Base-by-base conservation (phyloP, 30 jellyfish, hydroid and myxozoan genomes). In the Aurelia sp. region DNA sequence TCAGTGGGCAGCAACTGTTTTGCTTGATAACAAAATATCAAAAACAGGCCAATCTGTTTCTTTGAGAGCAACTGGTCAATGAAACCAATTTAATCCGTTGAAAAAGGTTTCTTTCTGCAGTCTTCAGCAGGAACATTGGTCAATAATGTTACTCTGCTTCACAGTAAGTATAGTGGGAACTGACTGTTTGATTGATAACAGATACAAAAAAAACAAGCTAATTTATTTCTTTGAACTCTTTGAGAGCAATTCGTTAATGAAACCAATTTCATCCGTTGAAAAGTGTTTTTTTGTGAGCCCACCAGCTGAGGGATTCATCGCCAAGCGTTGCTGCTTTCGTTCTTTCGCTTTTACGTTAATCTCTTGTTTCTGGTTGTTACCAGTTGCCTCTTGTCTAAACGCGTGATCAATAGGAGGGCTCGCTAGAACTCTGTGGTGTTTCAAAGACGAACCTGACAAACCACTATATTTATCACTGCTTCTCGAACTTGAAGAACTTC, bases 201-300 rank as follows among this genome's bases (percentile, higher is more conserved):
- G 0, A 9, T 2, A 8, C 15, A 8, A 0, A 1, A 7, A 44
- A 44, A 3, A 41, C 52, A 1, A 13, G 55, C 16, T 12, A 30
- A 8, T 59, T 67, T 15, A 67, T 57, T 68, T 66, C 10, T 50
- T 11, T 51, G 82, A 51, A 40, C 64, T 84, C 59, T 72, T 84
- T 19, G 76, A 22, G 13, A 84, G 80, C 68, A 84, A 71, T 41
- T 77, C 70, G 59, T 50, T 70, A 38, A 84, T 72, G 67, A 84
- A 84, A 24, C 82, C 71, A 60, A 72, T 72, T 72, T 84, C 93
- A 50, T 84, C 93, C 9, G 77, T 21, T 22, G 93, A 84, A 62
- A 84, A 84, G 65, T 84, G 88, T 58, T 64, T 63, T 15, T 38
- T 64, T 2, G 63, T 33, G 55, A 44, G 55, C 15, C 55, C 55